Percentiles rank a stretch among this genome's conserved stretches.
Conservation (phyloP, 2,113 vertebrate species). For the Labeo rohita region DNA sequence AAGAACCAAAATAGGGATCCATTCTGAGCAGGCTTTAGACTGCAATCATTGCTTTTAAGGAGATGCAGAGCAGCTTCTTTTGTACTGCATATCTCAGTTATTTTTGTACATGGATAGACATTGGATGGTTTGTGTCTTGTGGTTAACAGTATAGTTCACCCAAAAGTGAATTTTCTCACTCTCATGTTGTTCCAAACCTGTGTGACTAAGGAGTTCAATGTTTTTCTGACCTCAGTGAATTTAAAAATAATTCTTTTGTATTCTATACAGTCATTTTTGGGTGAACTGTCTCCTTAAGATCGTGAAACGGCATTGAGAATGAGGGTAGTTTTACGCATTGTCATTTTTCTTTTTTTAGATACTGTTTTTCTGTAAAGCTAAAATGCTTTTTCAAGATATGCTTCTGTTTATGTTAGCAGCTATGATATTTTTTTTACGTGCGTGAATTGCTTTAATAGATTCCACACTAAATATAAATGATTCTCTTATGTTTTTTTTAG, state of each 20-base stretch:
- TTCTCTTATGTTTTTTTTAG: background rate
- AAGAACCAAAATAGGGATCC: slow-evolving; percentile 15
- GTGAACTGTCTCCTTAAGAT: background rate
- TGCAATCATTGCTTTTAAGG: background rate
- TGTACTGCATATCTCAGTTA: background rate
- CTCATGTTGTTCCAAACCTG: too few species aligned
- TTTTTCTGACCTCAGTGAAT: background rate
- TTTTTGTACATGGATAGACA: background rate
- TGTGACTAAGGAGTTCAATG: background rate
- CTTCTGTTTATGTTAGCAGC: background rate
- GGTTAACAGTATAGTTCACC: background rate
- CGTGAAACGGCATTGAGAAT: background rate
- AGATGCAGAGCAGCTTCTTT: background rate
- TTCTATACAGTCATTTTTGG: background rate
- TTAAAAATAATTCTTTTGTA: background rate
- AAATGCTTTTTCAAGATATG: background rate
- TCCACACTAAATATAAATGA: background rate
- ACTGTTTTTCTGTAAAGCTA: background rate
- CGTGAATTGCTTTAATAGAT: background rate
- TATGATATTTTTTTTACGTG: background rate
- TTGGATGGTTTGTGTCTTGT: background rate
- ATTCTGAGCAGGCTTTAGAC: slow-evolving; percentile 7
- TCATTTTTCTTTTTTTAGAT: background rate
- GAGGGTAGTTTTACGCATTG: background rate
- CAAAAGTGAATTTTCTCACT: too few species aligned